Evolutionary conservation across 35 echinoderm and acorn worm genomes (phyloP), one percentile per base, ranked within the genome.

Genomic region (Diadema setosum): DNA sequence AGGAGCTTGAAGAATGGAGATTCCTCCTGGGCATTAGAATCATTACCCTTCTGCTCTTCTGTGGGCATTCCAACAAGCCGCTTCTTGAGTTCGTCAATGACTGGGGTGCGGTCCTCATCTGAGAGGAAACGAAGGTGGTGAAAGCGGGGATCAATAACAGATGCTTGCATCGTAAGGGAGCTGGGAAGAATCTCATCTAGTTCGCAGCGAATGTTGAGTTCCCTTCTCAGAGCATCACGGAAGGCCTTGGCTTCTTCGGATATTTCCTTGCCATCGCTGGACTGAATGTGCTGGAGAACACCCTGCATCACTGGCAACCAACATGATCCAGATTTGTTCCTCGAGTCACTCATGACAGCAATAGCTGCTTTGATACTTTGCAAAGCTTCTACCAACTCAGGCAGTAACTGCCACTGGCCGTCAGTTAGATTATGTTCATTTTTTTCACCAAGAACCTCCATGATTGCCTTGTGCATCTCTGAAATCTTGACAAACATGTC

Each of bases 51-150:
- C 18, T 21, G 34, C 3, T 9, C 11, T 78, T 39, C 33, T 42
- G 27, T 16, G 39, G 39, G 33, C 35, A 25, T 78, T 44, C 44
- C 73, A 25, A 41, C 2, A 2, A 78, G 35, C 30, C 37, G 39
- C 35, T 78, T 14, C 40, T 78, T 78, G 2, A 78, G 37, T 36
- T 36, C 73, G n/a, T 78, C 73, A 17, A 78, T n/a, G 14, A 78
- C 73, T n/a, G 73, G 73, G 18, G 44, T 32, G 3, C 40, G 33
- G 37, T 78, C 73, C 35, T 78, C 73, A 41, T 78, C 73, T 1
- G 73, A 39, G 11, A 78, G n/a, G 73, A 78, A 78, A 41, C 73
- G 73, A 34, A 78, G 73, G 73, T 78, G 73, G 73, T 78, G 73
- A 24, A 78, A 78, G 24, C 73, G 29, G 7, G 73, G 73, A 43